Percentiles rank a stretch among this genome's conserved stretches.
These are phyloP conservation scores for Peromyscus attwateri DNA, from an alignment of 2,797 vertebrate species.

Conservation along the genomic window DNA sequence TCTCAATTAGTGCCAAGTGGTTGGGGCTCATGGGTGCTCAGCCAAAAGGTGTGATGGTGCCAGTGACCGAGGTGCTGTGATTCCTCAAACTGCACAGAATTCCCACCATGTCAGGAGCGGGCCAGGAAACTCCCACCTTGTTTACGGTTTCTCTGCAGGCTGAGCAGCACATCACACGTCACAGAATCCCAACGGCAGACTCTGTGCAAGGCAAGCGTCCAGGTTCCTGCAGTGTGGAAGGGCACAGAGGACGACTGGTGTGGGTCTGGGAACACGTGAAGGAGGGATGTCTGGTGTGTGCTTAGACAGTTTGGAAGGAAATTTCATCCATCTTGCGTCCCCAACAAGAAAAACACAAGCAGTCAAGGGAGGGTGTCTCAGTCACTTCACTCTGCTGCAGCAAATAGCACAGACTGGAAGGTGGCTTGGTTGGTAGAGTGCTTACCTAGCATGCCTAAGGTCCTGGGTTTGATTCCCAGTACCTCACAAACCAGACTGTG, in stretches of 20 bases:
- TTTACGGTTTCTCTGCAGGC: conserved; percentile 1
- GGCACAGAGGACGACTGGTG: fast-evolving
- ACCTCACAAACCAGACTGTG: neutral
- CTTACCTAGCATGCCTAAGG: neutral
- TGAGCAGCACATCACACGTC: neutral
- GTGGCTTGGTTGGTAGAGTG: neutral
- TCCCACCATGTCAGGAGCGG: neutral
- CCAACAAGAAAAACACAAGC: neutral
- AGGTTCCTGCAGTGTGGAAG: neutral
- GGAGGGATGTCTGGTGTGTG: neutral
- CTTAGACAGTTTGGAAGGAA: neutral
- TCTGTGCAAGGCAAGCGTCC: neutral
- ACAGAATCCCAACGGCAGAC: neutral
- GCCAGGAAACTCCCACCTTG: conserved; percentile 32
- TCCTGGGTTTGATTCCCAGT: neutral
- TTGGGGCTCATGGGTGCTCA: neutral
- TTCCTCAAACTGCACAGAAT: neutral
- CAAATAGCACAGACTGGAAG: neutral
- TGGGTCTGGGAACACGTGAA: too few relatives aligned
- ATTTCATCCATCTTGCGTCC: neutral
- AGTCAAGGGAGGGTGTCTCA: neutral
- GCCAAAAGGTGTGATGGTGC: neutral
- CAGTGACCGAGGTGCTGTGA: neutral
- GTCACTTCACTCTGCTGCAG: neutral
- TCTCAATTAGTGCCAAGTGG: neutral